Percentiles rank a stretch among this genome's conserved stretches.
phyloP scores from a whole-genome alignment of 2,113 vertebrate species.

The Smithornis capensis region DNA sequence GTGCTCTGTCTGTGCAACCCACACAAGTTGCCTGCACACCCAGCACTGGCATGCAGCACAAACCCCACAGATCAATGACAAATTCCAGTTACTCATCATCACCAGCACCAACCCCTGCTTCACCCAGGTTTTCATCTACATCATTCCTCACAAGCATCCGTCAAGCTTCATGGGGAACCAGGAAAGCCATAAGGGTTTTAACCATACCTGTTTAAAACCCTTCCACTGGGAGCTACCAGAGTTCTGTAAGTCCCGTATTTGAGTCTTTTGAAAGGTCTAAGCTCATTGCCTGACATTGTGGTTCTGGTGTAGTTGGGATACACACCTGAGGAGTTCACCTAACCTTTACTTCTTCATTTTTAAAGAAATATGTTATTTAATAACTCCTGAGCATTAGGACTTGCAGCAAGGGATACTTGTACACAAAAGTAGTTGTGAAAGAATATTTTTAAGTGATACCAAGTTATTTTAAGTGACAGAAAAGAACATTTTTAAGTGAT shows the following conservation, averaged over 20 bases:
- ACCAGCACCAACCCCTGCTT: neutral
- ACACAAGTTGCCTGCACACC: neutral
- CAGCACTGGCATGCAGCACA: neutral
- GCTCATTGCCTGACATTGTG: neutral
- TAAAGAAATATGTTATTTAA: neutral
- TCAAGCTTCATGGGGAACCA: accelerated
- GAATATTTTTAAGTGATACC: neutral
- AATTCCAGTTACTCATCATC: neutral
- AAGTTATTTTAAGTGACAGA: neutral
- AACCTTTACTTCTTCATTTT: neutral
- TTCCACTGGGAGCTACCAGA: neutral
- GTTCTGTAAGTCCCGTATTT: neutral
- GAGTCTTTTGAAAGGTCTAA: neutral
- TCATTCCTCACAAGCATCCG: accelerated
- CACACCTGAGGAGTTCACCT: neutral
- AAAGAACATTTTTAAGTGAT: too few relatives aligned
- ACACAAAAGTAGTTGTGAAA: neutral
- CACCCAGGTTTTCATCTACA: neutral
- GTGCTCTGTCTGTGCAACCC: neutral
- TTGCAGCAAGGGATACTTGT: neutral
- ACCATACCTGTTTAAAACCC: neutral
- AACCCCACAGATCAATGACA: neutral
- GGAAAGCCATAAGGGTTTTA: too few relatives aligned
- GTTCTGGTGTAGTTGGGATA: neutral
- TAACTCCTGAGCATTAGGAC: neutral